Conservation (phyloP, 2,888 invertebrate species). For the Lasioglossum morio region DNA sequence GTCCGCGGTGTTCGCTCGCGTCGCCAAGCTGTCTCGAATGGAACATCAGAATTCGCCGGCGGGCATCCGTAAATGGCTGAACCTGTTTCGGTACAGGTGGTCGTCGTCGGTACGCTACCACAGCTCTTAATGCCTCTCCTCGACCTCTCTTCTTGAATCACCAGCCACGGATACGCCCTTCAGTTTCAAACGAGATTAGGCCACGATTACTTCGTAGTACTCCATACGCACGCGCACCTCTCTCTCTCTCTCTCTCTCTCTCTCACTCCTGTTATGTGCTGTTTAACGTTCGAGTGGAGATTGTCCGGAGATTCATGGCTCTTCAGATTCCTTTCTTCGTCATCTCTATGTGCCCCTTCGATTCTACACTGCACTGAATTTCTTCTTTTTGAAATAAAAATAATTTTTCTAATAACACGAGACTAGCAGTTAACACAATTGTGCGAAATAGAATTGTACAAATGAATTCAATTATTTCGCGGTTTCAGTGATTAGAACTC, state of each 20-base stretch:
- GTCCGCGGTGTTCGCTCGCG: conserved; percentile 30
- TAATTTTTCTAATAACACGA: too few species aligned
- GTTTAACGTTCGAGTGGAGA: conserved; percentile 20
- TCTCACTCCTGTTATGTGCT: not conserved
- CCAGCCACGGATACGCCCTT: conserved; percentile 51
- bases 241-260: not conserved
- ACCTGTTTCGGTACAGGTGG: conserved; percentile 72
- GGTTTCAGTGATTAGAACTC: too few species aligned
- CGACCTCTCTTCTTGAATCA: conserved; percentile 29
- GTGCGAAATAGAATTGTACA: too few species aligned
- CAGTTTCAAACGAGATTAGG: conserved; percentile 62
- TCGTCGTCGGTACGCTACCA: conserved; percentile 66
- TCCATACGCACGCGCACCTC: not conserved
- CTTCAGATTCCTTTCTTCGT: not conserved
- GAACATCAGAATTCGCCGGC: conserved; percentile 69
- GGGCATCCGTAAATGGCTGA: conserved; percentile 66
- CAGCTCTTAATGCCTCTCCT: conserved; percentile 56
- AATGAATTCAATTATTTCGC: too few species aligned
- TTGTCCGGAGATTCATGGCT: not conserved
- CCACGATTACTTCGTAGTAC: conserved; percentile 45
- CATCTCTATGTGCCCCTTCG: not conserved
- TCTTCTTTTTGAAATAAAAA: not conserved
- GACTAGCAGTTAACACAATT: too few species aligned
- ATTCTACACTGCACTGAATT: not conserved
- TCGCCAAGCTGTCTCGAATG: conserved; percentile 73